Evolutionary conservation across 1,140 invertebrate genomes (phyloP).

Genomic region (Micrasema minimum): DNA sequence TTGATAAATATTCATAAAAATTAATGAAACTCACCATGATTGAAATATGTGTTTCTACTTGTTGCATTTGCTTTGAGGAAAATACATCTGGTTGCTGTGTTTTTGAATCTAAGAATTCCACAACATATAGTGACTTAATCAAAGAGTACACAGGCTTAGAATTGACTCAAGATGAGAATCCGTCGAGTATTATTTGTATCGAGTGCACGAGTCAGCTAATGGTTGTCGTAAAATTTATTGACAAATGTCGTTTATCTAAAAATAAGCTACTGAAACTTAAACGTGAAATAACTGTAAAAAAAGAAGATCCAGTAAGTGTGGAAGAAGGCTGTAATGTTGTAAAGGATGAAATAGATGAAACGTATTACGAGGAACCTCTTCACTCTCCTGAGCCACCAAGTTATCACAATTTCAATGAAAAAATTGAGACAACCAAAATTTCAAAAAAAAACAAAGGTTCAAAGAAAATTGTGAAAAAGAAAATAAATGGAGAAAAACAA

Average conservation of each 20-base stretch:
- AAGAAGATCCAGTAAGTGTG: too few species aligned
- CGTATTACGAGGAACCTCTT: not conserved
- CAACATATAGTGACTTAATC: slow-evolving; percentile 66
- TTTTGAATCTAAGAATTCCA: too few species aligned
- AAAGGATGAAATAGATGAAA: slow-evolving; percentile 5
- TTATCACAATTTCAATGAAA: not conserved
- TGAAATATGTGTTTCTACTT: too few species aligned
- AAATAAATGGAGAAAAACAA: too few species aligned
- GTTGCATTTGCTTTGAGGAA: too few species aligned
- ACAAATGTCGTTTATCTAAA: slow-evolving; percentile 25
- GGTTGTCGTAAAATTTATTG: slow-evolving; percentile 30
- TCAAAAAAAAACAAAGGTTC: too few species aligned
- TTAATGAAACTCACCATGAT: too few species aligned
- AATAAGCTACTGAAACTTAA: slow-evolving; percentile 10
- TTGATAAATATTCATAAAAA: too few species aligned
- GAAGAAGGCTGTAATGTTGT: not conserved
- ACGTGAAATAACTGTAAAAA: too few species aligned
- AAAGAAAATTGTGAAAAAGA: not conserved
- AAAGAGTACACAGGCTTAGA: slow-evolving; percentile 37
- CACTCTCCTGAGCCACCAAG: not conserved
- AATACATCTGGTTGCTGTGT: too few species aligned
- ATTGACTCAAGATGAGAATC: slow-evolving; percentile 16
- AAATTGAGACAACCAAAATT: too few species aligned
- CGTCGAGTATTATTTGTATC: slow-evolving; percentile 27
- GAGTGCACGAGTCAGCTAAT: slow-evolving; percentile 24